Evolutionary conservation across 2,888 invertebrate genomes (phyloP), one percentile per base, ranked within the genome.

Genomic region (Alsophila aescularia): DNA sequence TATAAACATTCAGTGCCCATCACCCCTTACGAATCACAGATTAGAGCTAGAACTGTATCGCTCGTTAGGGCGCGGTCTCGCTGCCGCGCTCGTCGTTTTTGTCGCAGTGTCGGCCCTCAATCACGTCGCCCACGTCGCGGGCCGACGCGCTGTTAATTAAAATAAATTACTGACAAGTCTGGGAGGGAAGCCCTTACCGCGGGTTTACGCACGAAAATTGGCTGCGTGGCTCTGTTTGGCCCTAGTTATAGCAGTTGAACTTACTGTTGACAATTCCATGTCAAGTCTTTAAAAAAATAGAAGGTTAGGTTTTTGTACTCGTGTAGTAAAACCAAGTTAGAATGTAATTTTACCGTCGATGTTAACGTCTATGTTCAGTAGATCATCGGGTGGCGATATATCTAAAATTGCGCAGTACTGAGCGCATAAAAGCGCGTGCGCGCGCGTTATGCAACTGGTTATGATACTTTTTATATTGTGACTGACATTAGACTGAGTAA

Each of bases 61-160:
- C 50, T 63, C 58, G 60, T 67, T 67, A 64, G 61, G 50, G 36
- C 42, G 45, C 49, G 53, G 48, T 45, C 45, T 50, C 54, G 31
- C 51, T 53, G 43, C 24, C 0, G 39, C 52, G 41, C 41, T 29
- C 41, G 45, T 59, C 53, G 63, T 68, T 67, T 67, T 65, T 66
- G 60, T 54, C 60, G 50, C 60, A 36, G 44, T 42, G 61, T 56
- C 60, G 50, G 54, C 48, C 62, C 58, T 72, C 70, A 69, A 70
- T 72, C 72, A 69, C 52, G 52, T 29, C 69, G 60, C 70, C 69
- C 69, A 70, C 70, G 63, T 40, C 43, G 49, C 43, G 13, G 32
- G 27, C 41, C n/a, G 43, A 52, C 62, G 58, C 54, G 48, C 48
- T 50, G 67, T 72, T 74, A 74, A 74, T 74, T 74, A 73, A 73